Base-by-base conservation (phyloP, 2,113 vertebrate species). In the Isichthys henryi region DNA sequence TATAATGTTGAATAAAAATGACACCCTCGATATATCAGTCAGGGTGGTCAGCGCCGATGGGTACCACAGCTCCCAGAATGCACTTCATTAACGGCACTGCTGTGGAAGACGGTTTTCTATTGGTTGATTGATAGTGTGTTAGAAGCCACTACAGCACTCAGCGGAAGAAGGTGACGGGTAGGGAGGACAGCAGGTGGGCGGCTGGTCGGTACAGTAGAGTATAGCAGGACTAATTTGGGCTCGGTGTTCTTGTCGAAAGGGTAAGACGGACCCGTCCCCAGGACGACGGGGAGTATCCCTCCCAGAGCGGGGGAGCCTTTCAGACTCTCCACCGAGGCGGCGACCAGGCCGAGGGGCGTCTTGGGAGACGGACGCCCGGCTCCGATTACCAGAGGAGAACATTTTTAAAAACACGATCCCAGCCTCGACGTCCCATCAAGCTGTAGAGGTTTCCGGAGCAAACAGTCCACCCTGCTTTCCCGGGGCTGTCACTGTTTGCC, bases 11-110 rank as follows among this genome's bases (percentile, higher is more conserved):
- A 66, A n/a, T 66, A 27, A 66, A n/a, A 11, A 10, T 70, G n/a
- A 74, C 13, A 74, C 66, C n/a, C 9, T 35, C 27, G 11, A 74
- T 62, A 35, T 74, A 15, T 74, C 70, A 77, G 31, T 39, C 31
- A 7, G 17, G 70, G 31, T 39, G 31, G 31, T 17, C 70, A 7
- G 70, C 2, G 11, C 10, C 4, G 31, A 77, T 35, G 27, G 94
- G 94, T 92, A 87, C 92, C 88, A 66, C 11, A n/a, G 90, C 91
- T 93, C 93, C 94, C 94, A 93, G 91, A 90, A 92, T 92, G 92
- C 43, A 2, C 31, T 88, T 1, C 43, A 84, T 88, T 31, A 45
- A 77, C 52, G 23, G 58, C 58, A 10, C 58, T 49, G 70, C 45
- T 70, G 17, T 50, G 46, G 31, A 19, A 13, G 46, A 77, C 17